phyloP scores from a whole-genome alignment of 1,140 invertebrate genomes.

The Cecropterus lyciades region DNA sequence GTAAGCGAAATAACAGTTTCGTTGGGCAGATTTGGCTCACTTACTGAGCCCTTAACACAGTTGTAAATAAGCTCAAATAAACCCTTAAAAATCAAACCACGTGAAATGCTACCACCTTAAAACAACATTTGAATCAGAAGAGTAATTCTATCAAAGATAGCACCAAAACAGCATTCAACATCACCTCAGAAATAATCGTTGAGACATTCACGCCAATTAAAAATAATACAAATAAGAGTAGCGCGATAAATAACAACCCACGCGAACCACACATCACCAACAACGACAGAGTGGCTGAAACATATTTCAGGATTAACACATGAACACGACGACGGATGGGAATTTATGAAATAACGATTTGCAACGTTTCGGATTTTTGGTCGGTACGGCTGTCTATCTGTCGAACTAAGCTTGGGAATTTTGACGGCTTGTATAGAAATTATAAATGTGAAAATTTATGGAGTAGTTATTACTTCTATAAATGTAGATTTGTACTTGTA shows the following conservation, averaged over 20 bases:
- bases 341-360: conserved; percentile 29
- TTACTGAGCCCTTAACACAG: no score
- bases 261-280: conserved; percentile 19
- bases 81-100: no score
- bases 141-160: no score
- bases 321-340: conserved; percentile 26
- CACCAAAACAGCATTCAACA: no score
- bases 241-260: conserved; percentile 21
- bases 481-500: no score
- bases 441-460: background rate
- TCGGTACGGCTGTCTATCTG: background rate
- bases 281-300: conserved; percentile 19
- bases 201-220: conserved; percentile 15
- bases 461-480: background rate
- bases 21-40: no score
- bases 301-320: conserved; percentile 34
- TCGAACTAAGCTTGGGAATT: background rate
- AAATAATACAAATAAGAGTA: conserved; percentile 17
- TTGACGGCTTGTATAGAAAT: background rate
- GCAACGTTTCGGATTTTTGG: conserved; percentile 3
- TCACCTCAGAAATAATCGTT: no score
- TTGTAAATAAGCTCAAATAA: no score
- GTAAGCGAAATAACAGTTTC: no score
- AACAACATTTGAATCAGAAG: no score
- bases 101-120: no score